These are phyloP conservation scores for Eulemur coronatus DNA, from an alignment of 2,797 vertebrate genomes.

Conservation along the genomic window DNA sequence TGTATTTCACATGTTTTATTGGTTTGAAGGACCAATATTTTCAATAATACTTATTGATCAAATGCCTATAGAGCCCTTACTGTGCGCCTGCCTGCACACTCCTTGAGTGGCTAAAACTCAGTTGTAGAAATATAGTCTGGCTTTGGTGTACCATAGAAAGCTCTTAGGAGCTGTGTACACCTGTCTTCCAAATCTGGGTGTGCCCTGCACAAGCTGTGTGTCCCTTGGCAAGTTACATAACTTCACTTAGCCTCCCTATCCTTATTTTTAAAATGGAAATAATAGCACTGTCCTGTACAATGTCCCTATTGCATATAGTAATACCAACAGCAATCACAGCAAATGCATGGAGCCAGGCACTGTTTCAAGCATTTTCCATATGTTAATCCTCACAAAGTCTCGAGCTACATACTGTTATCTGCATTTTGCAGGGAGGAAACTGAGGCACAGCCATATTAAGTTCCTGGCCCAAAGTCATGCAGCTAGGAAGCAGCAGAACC, in stretches of 20 bases:
- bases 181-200: neutral
- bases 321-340: neutral
- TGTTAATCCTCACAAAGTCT: neutral
- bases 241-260: neutral
- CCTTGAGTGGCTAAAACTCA: neutral
- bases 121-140: neutral
- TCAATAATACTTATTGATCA: neutral
- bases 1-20: neutral
- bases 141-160: neutral
- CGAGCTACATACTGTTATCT: neutral
- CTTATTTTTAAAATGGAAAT: neutral
- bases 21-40: neutral
- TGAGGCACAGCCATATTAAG: neutral
- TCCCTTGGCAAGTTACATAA: neutral
- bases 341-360: neutral
- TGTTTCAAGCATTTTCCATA: neutral
- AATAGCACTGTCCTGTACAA: neutral
- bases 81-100: neutral
- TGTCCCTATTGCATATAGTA: neutral
- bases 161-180: neutral
- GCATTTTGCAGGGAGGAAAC: neutral
- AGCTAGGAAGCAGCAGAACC: neutral
- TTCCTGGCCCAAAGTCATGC: neutral
- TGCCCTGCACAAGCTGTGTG: neutral
- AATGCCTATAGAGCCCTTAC: neutral